Base-by-base conservation (phyloP, 1,140 invertebrate species). In the Drosophila repletoides region DNA sequence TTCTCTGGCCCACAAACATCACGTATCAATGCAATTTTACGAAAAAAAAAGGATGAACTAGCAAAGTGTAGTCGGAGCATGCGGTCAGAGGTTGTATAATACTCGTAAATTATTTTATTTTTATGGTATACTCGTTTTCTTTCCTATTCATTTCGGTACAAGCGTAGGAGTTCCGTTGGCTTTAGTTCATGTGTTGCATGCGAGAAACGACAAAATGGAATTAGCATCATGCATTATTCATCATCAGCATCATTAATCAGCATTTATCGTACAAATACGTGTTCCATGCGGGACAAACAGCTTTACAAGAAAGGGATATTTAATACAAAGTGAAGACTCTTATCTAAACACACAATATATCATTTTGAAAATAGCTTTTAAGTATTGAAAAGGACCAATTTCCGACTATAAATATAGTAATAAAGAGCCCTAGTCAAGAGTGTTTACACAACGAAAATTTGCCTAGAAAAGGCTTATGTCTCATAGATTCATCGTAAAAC, bases 1-100 rank as follows among this genome's bases (percentile, higher is more conserved):
- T n/a, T n/a, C 0, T 5, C 22, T 48, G 38, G n/a, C 19, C 21
- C 2, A 28, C 45, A 51, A 12, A n/a, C 21, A 45, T 19, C 31
- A 64, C 22, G 49, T 64, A 56, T 74, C 74, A 83, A 74, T 77
- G 80, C 58, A 79, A 72, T 79, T 79, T 83, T 79, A 75, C 79
- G 66, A 38, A 34, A 58, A n/a, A n/a, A n/a, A n/a, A n/a, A 17
- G 43, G 65, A 63, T 51, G 24, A 59, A 66, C 56, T 86, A 86
- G 71, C 71, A 55, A 75, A 75, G 80, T 66, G 58, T 84, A 84
- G 80, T 72, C 60, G 68, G 76, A 86, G 80, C 80, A 84, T 84
- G 77, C 69, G 61, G 58, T 66, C 75, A 67, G 66, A 75, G 80
- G 80, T 80, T 84, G 55, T 87, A 51, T 67, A 46, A 72, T 67